These are phyloP conservation scores for Geococcyx californianus DNA, from an alignment of 2,113 vertebrate species.

Conservation along the genomic window DNA sequence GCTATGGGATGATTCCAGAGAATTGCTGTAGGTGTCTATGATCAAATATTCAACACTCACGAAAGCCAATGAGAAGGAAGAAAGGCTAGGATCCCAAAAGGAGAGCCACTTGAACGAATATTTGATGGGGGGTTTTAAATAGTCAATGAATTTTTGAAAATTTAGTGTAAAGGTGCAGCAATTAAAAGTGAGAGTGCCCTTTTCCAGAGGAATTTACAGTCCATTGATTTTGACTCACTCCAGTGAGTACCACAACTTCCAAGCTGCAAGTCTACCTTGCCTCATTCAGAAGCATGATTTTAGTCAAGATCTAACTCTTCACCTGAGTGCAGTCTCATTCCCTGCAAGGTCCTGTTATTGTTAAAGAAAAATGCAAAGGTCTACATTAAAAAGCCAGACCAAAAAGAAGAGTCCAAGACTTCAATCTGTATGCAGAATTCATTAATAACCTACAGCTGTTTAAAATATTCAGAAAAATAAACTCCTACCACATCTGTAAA, in stretches of 20 bases:
- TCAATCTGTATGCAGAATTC: background rate
- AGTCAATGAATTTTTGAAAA: background rate
- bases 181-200: background rate
- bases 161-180: background rate
- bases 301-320: background rate
- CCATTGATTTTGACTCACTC: accelerated
- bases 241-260: background rate
- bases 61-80: background rate
- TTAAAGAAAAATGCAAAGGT: background rate
- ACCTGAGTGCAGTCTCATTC: background rate
- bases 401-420: background rate
- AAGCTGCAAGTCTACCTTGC: background rate
- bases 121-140: background rate
- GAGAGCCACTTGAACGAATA: background rate
- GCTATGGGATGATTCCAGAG: background rate
- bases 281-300: background rate
- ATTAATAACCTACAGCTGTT: background rate
- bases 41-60: background rate
- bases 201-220: background rate
- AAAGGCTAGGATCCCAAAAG: background rate
- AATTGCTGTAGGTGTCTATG: background rate
- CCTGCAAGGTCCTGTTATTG: background rate
- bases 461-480: background rate
- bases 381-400: background rate
- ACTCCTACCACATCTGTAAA: background rate